Conservation (phyloP, 2,797 vertebrate species). For the Petrocephalus sullivani region DNA sequence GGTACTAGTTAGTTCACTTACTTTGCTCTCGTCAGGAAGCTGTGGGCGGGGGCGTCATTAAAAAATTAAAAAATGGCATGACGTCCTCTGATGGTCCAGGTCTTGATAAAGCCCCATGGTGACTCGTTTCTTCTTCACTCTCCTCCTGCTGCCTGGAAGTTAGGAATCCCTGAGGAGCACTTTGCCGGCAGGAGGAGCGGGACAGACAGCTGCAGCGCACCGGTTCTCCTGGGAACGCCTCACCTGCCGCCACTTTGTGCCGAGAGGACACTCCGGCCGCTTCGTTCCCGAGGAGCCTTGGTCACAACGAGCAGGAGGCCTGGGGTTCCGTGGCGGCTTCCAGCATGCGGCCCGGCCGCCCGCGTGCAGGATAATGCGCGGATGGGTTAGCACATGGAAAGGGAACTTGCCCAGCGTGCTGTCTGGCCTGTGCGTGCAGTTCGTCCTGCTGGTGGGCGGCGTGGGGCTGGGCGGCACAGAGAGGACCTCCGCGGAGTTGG, state of each 20-base stretch:
- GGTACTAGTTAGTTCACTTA: not conserved
- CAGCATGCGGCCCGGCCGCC: constrained; percentile 78
- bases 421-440: constrained; percentile 71
- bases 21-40: constrained; percentile 30
- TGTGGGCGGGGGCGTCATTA: constrained; percentile 60
- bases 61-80: constrained; percentile 65
- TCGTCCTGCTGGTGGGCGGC: constrained; percentile 70
- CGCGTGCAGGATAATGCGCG: constrained; percentile 78
- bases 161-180: not conserved
- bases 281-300: constrained; percentile 18
- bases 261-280: not conserved
- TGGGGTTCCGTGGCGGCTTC: constrained; percentile 60
- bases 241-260: not conserved
- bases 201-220: not conserved
- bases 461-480: constrained; percentile 74
- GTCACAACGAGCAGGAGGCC: constrained; percentile 55
- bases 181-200: not conserved
- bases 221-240: not conserved
- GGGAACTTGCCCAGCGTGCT: constrained; percentile 77
- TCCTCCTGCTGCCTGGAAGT: not conserved
- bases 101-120: constrained; percentile 22
- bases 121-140: not conserved
- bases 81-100: not conserved
- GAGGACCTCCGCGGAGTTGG: constrained; percentile 78
- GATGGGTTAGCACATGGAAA: constrained; percentile 70